A percentile compares a stretch with the other conserved stretches of the same genome.
Conservation (phyloP, 2,113 vertebrate genomes). For the Nothoprocta pentlandii region DNA sequence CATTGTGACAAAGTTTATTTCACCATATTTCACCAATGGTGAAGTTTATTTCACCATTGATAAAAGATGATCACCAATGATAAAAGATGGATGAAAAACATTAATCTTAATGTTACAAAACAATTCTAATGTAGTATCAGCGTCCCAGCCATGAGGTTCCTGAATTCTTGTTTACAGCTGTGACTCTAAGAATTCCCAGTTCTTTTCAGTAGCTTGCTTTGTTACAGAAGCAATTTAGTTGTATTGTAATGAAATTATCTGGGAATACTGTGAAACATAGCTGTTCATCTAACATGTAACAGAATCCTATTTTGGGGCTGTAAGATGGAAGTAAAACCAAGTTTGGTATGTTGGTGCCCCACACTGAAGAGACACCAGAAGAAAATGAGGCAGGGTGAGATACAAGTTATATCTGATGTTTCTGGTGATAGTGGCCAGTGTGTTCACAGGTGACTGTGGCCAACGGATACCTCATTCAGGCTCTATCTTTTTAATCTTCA, state of each 20-base stretch:
- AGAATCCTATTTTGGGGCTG: not conserved
- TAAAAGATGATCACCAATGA: too few relatives aligned
- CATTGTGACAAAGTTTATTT: too few relatives aligned
- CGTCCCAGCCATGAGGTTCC: not conserved
- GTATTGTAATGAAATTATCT: not conserved
- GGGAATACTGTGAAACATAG: not conserved
- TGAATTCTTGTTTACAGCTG: not conserved
- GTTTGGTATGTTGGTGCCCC: not conserved
- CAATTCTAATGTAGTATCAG: too few relatives aligned
- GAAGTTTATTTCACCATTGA: too few relatives aligned
- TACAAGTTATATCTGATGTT: not conserved
- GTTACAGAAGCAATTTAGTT: not conserved
- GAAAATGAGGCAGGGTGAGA: not conserved
- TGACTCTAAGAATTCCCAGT: not conserved
- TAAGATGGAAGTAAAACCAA: not conserved
- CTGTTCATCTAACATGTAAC: not conserved
- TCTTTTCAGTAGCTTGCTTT: not conserved
- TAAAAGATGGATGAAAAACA: too few relatives aligned
- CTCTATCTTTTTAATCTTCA: not conserved
- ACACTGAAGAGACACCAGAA: not conserved
- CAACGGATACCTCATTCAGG: not conserved
- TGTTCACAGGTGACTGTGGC: not conserved
- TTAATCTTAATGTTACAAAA: too few relatives aligned
- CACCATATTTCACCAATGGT: too few relatives aligned
- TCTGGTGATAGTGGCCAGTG: not conserved